Evolutionary conservation across 2,888 invertebrate species (phyloP).

Genomic region (Trisateles emortualis): DNA sequence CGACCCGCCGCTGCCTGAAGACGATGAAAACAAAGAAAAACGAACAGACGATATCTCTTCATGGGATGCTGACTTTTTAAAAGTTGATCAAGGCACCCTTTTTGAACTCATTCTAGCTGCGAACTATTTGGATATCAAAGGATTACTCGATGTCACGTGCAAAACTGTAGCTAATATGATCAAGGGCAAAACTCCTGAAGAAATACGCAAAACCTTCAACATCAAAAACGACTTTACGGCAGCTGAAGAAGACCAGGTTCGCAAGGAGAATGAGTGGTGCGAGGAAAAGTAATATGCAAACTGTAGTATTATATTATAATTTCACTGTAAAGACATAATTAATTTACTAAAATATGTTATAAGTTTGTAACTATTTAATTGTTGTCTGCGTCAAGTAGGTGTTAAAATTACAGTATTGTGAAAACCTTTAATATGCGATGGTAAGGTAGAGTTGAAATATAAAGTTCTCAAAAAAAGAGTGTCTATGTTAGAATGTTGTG

Average conservation of each 20-base stretch:
- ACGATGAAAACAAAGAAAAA: conserved; percentile 99
- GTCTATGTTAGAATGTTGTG: too few species aligned
- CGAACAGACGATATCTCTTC: conserved; percentile 99
- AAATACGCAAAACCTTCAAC: conserved; percentile 98
- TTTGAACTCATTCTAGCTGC: conserved; percentile 99
- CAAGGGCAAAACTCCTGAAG: conserved; percentile 98
- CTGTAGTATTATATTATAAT: conserved; percentile 38
- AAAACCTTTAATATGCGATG: too few species aligned
- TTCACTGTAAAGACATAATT: conserved; percentile 40
- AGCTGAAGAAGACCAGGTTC: conserved; percentile 99
- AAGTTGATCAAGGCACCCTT: conserved; percentile 98
- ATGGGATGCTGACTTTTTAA: conserved; percentile 99
- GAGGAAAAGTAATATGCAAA: conserved; percentile 90
- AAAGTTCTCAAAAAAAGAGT: too few species aligned
- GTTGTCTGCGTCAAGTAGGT: conserved; percentile 6
- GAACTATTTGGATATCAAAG: conserved; percentile 98
- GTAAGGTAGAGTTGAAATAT: too few species aligned
- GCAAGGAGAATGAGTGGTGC: conserved; percentile 98
- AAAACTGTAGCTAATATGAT: conserved; percentile 99
- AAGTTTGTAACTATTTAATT: conserved; percentile 31
- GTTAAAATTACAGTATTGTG: conserved; percentile 14
- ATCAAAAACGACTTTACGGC: conserved; percentile 98
- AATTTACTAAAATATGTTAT: conserved; percentile 32
- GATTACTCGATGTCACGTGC: conserved; percentile 98
- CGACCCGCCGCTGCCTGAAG: conserved; percentile 98